These are phyloP conservation scores for Dreissena rostriformis DNA, from an alignment of 1,140 invertebrate genomes.

Conservation along the genomic window DNA sequence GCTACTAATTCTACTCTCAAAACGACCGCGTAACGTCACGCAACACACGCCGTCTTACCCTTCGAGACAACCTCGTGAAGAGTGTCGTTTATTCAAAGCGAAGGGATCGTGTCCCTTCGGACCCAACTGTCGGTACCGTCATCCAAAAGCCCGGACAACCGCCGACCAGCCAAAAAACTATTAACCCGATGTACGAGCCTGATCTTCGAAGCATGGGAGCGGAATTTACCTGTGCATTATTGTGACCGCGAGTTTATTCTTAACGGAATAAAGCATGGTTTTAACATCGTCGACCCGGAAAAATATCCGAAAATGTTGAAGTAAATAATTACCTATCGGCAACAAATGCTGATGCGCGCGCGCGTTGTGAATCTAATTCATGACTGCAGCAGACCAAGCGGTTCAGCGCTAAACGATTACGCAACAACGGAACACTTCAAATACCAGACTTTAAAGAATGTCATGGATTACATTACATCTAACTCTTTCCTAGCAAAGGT, in stretches of 20 bases:
- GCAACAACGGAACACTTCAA: background rate
- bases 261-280: too few relatives aligned
- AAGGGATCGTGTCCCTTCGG: conserved; percentile 10
- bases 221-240: too few relatives aligned
- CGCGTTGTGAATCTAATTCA: conserved; percentile 26
- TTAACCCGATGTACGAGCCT: conserved; percentile 7
- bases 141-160: too few relatives aligned
- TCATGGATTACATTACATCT: background rate
- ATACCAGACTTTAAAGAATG: conserved; percentile 13
- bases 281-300: too few relatives aligned
- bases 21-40: too few relatives aligned
- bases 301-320: background rate
- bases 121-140: background rate
- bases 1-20: too few relatives aligned
- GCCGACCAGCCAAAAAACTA: too few relatives aligned
- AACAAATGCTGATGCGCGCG: conserved; percentile 7
- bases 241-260: conserved; percentile 11
- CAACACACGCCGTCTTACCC: too few relatives aligned
- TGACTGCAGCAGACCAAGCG: conserved; percentile 4
- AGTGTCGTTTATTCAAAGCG: background rate
- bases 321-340: conserved; percentile 28
- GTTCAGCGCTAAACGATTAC: conserved; percentile 14
- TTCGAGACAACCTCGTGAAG: background rate
- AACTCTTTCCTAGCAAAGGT: conserved; percentile 34
- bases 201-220: background rate